A percentile compares a stretch with the other conserved stretches of the same genome.
Evolutionary conservation across 2,797 vertebrate species (phyloP).

Genomic region (Artibeus lituratus): DNA sequence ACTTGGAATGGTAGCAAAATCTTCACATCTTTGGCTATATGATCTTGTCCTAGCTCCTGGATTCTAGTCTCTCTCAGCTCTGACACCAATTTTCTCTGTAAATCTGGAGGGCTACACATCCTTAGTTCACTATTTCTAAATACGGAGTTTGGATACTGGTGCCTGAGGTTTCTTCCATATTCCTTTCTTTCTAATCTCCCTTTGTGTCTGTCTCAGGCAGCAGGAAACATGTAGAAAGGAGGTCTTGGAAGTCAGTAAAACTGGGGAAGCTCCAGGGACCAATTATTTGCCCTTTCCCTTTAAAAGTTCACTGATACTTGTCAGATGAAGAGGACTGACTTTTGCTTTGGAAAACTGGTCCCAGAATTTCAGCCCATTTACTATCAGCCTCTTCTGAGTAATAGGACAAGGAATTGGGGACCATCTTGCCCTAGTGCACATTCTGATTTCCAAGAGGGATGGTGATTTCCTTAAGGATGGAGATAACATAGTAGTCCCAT

Average conservation of each 20-base stretch:
- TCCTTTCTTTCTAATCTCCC: neutral
- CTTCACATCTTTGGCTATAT: neutral
- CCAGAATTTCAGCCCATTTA: neutral
- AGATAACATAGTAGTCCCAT: neutral
- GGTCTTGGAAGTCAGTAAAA: neutral
- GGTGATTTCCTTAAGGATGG: neutral
- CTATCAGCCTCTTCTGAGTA: neutral
- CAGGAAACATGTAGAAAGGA: neutral
- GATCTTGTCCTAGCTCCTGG: neutral
- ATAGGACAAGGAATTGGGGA: neutral
- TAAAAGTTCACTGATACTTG: neutral
- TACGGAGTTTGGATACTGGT: neutral
- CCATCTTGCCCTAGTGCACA: neutral
- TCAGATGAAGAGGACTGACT: too few relatives aligned
- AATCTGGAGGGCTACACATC: neutral
- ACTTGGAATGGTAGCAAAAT: neutral
- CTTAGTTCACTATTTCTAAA: neutral
- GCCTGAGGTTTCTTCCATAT: neutral
- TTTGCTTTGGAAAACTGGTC: neutral
- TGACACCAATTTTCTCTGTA: slow-evolving; percentile 4
- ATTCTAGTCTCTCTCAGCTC: neutral
- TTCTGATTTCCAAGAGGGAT: neutral
- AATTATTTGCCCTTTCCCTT: neutral
- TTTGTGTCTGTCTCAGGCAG: neutral
- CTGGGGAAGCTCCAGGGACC: neutral